Percentiles rank a stretch among this genome's conserved stretches.
These are phyloP conservation scores for Diabrotica undecimpunctata DNA, from an alignment of 1,140 invertebrate genomes.

Conservation along the genomic window DNA sequence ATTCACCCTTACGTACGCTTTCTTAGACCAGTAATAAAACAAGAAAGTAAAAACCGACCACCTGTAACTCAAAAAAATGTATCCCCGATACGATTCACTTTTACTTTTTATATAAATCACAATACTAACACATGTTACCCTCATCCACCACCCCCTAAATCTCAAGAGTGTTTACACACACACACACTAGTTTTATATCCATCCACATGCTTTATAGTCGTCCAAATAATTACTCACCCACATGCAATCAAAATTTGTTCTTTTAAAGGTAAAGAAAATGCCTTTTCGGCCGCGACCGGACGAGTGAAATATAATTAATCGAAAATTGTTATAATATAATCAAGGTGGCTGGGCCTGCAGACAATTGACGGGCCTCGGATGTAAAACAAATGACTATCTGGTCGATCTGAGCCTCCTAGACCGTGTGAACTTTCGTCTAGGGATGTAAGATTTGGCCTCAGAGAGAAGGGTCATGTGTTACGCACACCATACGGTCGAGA, in stretches of 20 bases:
- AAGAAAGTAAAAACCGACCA: conserved; percentile 19
- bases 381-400: conserved; percentile 37
- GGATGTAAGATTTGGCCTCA: conserved; percentile 25
- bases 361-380: conserved; percentile 16
- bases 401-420: conserved; percentile 33
- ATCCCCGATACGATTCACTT: conserved; percentile 19
- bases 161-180: conserved; percentile 20
- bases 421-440: conserved; percentile 35
- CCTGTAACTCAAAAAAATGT: conserved; percentile 20
- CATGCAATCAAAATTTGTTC: neutral
- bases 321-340: conserved; percentile 15
- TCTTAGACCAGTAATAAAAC: neutral
- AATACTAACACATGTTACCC: conserved; percentile 23
- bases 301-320: conserved; percentile 13
- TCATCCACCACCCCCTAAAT: conserved; percentile 20
- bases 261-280: neutral
- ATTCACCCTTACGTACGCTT: conserved; percentile 11
- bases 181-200: conserved; percentile 2
- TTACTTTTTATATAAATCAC: conserved; percentile 25
- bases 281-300: neutral
- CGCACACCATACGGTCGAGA: conserved; percentile 17
- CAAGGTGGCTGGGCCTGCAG: conserved; percentile 14
- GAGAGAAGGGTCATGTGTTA: conserved; percentile 18
- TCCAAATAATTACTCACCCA: conserved; percentile 12
- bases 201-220: conserved; percentile 18